phyloP scores from a whole-genome alignment of 2,888 invertebrate genomes.

The Nymphalis urticae region DNA sequence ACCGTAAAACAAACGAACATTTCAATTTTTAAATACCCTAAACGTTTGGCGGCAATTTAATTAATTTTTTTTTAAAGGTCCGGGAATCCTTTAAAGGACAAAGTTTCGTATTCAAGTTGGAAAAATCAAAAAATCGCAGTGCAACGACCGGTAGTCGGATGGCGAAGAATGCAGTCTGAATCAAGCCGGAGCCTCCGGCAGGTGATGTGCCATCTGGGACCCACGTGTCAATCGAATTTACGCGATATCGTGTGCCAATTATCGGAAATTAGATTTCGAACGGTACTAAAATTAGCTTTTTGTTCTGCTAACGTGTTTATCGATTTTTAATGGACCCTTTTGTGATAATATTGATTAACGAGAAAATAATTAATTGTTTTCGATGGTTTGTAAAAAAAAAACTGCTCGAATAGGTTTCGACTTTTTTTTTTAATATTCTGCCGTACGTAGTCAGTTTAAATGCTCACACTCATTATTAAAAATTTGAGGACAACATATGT shows the following conservation, averaged over 20 bases:
- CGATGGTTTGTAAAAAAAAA: slow-evolving; percentile 17
- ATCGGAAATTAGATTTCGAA: slow-evolving; percentile 56
- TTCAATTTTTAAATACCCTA: slow-evolving; percentile 11
- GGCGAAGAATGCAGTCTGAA: slow-evolving; percentile 67
- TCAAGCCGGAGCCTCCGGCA: slow-evolving; percentile 62
- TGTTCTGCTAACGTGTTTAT: slow-evolving; percentile 45
- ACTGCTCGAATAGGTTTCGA: slow-evolving; percentile 12
- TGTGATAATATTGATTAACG: slow-evolving; percentile 35
- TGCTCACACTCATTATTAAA: neutral
- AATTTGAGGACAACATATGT: too few relatives aligned
- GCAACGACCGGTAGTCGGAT: slow-evolving; percentile 58
- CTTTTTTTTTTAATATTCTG: slow-evolving; percentile 1
- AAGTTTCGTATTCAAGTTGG: slow-evolving; percentile 32
- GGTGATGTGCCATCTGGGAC: slow-evolving; percentile 73
- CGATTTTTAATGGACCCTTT: slow-evolving; percentile 47
- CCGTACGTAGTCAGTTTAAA: neutral
- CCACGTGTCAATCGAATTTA: slow-evolving; percentile 61
- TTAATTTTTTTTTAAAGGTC: slow-evolving; percentile 24
- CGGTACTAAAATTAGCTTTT: slow-evolving; percentile 39
- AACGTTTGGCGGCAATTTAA: slow-evolving; percentile 28
- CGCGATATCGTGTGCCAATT: slow-evolving; percentile 56
- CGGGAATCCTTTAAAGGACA: slow-evolving; percentile 27
- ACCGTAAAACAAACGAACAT: neutral
- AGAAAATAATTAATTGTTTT: slow-evolving; percentile 21
- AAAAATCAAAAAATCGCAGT: slow-evolving; percentile 38